Evolutionary conservation across 2,113 vertebrate genomes (phyloP).

Genomic region (Ictidomys tridecemlineatus): DNA sequence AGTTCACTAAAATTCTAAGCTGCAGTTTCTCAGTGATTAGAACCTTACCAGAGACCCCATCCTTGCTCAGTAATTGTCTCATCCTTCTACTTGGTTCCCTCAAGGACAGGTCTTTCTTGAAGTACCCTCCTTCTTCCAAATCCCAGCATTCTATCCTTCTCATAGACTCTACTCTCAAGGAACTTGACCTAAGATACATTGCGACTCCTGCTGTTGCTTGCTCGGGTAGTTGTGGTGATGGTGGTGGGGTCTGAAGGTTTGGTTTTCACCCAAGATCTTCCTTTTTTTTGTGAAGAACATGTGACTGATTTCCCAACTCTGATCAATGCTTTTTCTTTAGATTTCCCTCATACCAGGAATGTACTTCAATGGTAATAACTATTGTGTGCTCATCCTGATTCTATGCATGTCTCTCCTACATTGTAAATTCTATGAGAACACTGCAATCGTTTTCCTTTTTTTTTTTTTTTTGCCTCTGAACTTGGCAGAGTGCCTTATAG

Average conservation of each 20-base stretch:
- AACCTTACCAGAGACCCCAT: background rate
- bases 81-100: background rate
- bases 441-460: background rate
- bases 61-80: background rate
- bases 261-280: background rate
- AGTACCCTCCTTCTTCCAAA: background rate
- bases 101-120: background rate
- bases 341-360: background rate
- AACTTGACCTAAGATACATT: background rate
- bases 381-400: background rate
- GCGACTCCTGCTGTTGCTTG: background rate
- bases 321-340: background rate
- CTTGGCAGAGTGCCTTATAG: background rate
- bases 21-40: slow-evolving; percentile 6
- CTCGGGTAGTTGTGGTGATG: background rate
- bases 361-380: background rate
- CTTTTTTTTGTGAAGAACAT: background rate
- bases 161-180: background rate
- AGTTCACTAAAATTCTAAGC: slow-evolving; percentile 30
- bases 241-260: background rate
- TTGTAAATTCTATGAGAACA: background rate
- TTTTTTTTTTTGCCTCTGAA: background rate
- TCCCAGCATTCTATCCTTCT: background rate
- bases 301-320: background rate
- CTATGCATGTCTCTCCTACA: background rate